Base-by-base conservation (phyloP, 1,140 invertebrate genomes). In the Pseudomyrmex flavicornis region DNA sequence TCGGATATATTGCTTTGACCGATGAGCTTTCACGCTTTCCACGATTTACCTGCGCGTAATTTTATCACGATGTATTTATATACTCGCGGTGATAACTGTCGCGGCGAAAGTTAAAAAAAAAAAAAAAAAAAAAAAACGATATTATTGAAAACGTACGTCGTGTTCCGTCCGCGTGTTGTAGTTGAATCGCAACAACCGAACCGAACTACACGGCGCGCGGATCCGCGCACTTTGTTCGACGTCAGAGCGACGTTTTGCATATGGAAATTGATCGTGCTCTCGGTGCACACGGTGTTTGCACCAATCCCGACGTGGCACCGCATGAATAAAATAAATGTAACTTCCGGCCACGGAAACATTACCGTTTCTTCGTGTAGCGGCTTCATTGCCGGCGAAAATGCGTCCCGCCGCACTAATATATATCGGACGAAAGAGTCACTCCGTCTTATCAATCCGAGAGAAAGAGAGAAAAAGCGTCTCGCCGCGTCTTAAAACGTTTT, bases 271-370 rank as follows among this genome's bases (percentile, higher is more conserved):
- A 69, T 85, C 82, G 52, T 58, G 77, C 62, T 76, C 75, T 63
- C 35, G 35, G 7, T 35, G 56, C 26, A 62, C 69, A 82, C 76
- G 83, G 73, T 88, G 85, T 90, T 88, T 87, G 86, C 85, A 35
- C 22, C 88, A 82, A 83, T 87, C 70, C 85, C 65, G 56, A 83
- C 83, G 72, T 74, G 77, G 77, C 83, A 73, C 74, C 59, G 69
- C 86, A 90, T 90, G 90, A 92, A 92, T 92, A 90, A 92, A 92
- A 90, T 90, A 90, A 35, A 92, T 86, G 85, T 87, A 85, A 89
- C 85, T 91, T 75, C 85, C 86, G 62, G 77, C 83, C 35, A 63
- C 80, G 83, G 82, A 80, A 77, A 83, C 83, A 86, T 88, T 80
- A 86, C 22, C 62, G 77, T 56, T 69, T 15, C 17, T n/a, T 35